A percentile compares a stretch with the other conserved stretches of the same genome.
Evolutionary conservation across 2,113 vertebrate species (phyloP).

Genomic region (Halichoeres trimaculatus): DNA sequence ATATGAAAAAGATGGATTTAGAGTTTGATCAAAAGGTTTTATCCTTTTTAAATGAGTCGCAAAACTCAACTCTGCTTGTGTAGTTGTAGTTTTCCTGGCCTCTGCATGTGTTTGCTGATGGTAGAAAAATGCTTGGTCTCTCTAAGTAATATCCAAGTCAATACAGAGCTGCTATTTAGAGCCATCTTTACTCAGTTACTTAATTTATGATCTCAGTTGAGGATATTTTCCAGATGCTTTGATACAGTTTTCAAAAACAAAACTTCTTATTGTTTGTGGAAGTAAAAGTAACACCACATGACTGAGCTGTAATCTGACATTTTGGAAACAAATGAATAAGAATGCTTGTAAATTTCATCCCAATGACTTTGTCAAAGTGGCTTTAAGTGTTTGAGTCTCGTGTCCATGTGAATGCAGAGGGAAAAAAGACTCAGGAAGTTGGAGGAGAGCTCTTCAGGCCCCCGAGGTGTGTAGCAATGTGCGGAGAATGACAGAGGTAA

Average conservation of each 20-base stretch:
- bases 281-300: too few species aligned
- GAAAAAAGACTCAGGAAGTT: not conserved
- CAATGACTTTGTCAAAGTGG: not conserved
- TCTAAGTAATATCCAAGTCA: not conserved
- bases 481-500: conserved; percentile 60
- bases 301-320: not conserved
- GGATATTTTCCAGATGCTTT: too few species aligned
- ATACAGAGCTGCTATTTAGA: too few species aligned
- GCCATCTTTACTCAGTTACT: too few species aligned
- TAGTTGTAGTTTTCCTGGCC: not conserved
- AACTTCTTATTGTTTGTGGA: too few species aligned
- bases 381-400: not conserved
- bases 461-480: conserved; percentile 50
- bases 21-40: not conserved
- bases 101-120: too few species aligned
- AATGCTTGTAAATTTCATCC: too few species aligned
- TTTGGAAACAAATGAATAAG: not conserved
- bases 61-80: not conserved
- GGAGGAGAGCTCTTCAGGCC: conserved; percentile 16
- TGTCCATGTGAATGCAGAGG: not conserved
- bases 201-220: too few species aligned
- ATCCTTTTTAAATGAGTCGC: not conserved
- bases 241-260: too few species aligned
- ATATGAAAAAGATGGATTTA: not conserved
- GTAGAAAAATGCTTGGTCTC: not conserved